These are phyloP conservation scores for Ethmia dodecea DNA, from an alignment of 2,888 invertebrate genomes.

Conservation along the genomic window DNA sequence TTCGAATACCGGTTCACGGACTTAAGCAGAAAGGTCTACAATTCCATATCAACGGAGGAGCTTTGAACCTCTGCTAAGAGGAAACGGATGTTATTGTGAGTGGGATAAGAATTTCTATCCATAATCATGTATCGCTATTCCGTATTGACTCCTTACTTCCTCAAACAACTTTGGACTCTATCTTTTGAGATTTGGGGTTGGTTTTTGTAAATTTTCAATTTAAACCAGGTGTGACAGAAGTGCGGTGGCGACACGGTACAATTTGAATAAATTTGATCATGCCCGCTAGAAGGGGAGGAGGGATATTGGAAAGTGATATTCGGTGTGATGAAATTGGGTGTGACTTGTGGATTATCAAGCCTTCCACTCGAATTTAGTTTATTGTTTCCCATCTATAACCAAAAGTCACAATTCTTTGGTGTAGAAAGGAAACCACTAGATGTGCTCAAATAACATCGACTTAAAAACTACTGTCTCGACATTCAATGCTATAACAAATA, in stretches of 20 bases:
- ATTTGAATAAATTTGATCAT: slow-evolving; percentile 76
- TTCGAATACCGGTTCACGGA: too few species aligned
- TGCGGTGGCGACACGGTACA: slow-evolving; percentile 59
- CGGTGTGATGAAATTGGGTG: slow-evolving; percentile 54
- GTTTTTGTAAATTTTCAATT: slow-evolving; percentile 6
- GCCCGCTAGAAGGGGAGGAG: slow-evolving; percentile 39
- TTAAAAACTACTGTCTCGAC: too few species aligned
- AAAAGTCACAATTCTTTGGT: slow-evolving; percentile 1
- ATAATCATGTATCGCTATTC: slow-evolving; percentile 55
- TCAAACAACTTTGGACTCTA: not conserved
- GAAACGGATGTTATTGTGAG: slow-evolving; percentile 72
- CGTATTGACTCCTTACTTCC: slow-evolving; percentile 41
- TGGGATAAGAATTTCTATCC: slow-evolving; percentile 71
- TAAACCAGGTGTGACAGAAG: slow-evolving; percentile 56
- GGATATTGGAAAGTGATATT: slow-evolving; percentile 65
- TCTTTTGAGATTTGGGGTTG: not conserved
- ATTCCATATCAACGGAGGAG: slow-evolving; percentile 16
- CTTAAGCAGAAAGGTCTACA: not conserved
- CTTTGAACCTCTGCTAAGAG: slow-evolving; percentile 64
- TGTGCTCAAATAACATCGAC: too few species aligned
- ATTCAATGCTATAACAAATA: too few species aligned
- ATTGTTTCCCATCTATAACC: slow-evolving; percentile 11
- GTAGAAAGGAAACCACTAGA: too few species aligned
- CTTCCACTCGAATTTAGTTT: slow-evolving; percentile 31
- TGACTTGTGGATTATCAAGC: slow-evolving; percentile 44